Percentiles rank a stretch among this genome's conserved stretches.
Conservation (phyloP, 2,888 invertebrate genomes). For the Steinernema hermaphroditum region DNA sequence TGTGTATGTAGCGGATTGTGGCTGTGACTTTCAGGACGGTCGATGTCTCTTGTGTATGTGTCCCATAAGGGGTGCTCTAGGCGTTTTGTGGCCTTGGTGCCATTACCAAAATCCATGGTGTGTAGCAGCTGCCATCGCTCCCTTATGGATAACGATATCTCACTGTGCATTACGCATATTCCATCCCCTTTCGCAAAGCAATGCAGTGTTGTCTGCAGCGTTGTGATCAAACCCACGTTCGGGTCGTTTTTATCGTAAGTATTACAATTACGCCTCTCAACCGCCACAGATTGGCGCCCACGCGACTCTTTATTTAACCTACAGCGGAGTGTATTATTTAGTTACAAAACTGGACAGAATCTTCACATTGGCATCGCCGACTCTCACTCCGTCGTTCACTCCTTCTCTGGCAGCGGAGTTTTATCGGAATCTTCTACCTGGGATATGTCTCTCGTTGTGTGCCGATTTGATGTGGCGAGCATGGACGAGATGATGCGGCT, state of each 20-base stretch:
- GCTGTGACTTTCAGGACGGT: not conserved
- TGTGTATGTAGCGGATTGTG: not conserved
- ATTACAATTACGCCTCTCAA: too few relatives aligned
- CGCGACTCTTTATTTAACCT: not conserved
- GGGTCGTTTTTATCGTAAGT: slow-evolving; percentile 22
- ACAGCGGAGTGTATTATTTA: too few relatives aligned
- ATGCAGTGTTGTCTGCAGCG: not conserved
- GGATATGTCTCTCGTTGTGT: not conserved
- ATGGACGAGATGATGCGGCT: not conserved
- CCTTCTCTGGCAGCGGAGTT: not conserved
- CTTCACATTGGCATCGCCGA: not conserved
- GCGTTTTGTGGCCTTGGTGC: not conserved
- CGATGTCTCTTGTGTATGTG: not conserved
- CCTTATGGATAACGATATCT: not conserved
- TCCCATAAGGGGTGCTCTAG: not conserved
- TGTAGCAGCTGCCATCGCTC: not conserved
- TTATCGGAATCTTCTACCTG: not conserved
- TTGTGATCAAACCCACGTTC: not conserved
- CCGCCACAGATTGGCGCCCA: too few relatives aligned
- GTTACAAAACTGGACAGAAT: not conserved
- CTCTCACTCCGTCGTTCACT: not conserved
- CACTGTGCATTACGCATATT: not conserved
- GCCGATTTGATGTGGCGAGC: not conserved
- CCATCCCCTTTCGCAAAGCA: not conserved
- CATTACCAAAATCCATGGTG: not conserved